A percentile compares a stretch with the other conserved stretches of the same genome.
These are phyloP conservation scores for Spheniscus mendiculus DNA, from an alignment of 2,113 vertebrate species.

Conservation along the genomic window DNA sequence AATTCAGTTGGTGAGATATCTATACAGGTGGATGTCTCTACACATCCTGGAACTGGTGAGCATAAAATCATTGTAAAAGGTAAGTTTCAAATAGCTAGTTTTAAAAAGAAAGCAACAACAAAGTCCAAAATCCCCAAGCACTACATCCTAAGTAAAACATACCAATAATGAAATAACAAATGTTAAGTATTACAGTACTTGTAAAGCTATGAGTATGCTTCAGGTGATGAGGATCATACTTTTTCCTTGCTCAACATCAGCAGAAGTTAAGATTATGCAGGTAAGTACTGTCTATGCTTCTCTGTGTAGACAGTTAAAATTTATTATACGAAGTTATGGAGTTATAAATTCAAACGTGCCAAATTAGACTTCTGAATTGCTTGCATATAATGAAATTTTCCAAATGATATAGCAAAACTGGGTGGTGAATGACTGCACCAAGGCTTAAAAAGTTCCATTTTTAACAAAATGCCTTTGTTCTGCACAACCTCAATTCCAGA, in stretches of 20 bases:
- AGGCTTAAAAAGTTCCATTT: background rate
- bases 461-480: background rate
- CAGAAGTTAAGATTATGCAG: background rate
- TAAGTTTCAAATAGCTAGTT: conserved; percentile 50
- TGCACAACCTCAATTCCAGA: background rate
- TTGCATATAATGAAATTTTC: background rate
- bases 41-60: conserved; percentile 92
- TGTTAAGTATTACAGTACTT: background rate
- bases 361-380: background rate
- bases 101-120: background rate
- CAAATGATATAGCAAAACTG: background rate
- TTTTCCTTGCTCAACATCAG: background rate
- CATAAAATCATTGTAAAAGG: conserved; percentile 97
- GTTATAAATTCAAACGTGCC: background rate
- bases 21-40: conserved; percentile 90
- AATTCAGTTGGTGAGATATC: conserved; percentile 91
- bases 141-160: background rate
- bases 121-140: background rate
- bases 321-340: background rate
- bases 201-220: background rate
- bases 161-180: background rate
- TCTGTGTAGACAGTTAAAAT: background rate
- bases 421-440: background rate
- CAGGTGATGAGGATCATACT: background rate
- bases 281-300: background rate